phyloP scores from a whole-genome alignment of 2,797 vertebrate species.

The Picus viridis region DNA sequence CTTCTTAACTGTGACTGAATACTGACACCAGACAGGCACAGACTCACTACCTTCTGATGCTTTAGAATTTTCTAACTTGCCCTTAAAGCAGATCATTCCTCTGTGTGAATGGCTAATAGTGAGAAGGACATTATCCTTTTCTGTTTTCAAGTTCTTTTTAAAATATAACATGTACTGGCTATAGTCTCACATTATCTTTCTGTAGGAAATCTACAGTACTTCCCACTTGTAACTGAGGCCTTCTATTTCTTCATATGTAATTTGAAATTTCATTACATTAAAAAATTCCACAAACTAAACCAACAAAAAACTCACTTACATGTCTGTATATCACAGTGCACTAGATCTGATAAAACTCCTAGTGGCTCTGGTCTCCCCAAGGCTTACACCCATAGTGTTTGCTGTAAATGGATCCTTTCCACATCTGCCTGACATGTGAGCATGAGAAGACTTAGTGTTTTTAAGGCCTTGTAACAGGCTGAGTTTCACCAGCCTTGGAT shows the following conservation, averaged over 20 bases:
- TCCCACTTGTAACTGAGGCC: background rate
- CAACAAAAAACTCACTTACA: background rate
- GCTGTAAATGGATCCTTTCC: conserved; percentile 19
- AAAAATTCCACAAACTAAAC: background rate
- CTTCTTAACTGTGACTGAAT: background rate
- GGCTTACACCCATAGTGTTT: background rate
- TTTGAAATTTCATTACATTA: conserved; percentile 5
- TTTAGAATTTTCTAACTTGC: background rate
- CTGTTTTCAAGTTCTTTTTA: background rate
- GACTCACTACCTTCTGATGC: background rate
- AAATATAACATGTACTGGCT: background rate
- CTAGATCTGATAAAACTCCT: conserved; percentile 20
- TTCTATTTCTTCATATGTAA: background rate
- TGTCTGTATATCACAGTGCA: conserved; percentile 13
- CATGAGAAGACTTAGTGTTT: background rate
- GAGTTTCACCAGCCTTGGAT: background rate
- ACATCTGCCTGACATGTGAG: conserved; percentile 54
- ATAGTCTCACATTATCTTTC: background rate
- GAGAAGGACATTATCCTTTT: background rate
- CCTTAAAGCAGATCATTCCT: background rate
- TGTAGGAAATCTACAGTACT: background rate
- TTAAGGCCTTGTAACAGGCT: background rate
- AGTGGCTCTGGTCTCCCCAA: background rate
- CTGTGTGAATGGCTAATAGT: background rate
- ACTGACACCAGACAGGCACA: background rate